Base-by-base conservation (phyloP, 2,888 invertebrate genomes). In the Tiliacea citrago region DNA sequence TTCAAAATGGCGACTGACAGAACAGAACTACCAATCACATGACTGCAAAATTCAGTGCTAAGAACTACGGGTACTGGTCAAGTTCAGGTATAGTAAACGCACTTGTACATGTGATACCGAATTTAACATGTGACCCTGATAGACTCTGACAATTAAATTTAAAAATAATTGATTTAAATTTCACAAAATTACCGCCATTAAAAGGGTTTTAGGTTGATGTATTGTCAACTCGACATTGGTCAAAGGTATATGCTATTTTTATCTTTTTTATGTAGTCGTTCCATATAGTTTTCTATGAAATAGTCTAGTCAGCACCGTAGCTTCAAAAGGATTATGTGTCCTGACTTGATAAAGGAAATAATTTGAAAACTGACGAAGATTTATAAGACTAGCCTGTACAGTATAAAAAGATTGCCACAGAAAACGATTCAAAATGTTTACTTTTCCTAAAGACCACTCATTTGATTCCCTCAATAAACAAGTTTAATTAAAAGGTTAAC, bases 401-500 rank as follows among this genome's bases (percentile, higher is more conserved):
- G 29, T 21, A 21, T n/a, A 51, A 73, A 81, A 55, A 71, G 10
- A 70, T 45, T 58, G 72, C 66, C 63, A 71, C 66, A 60, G 42
- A 73, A 68, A 80, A 70, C 35, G 71, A 57, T 62, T 39, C 24
- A 2, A 29, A 42, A 68, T 81, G 66, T 77, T 87, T 73, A 78
- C 78, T 68, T 76, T 85, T 79, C 63, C 42, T 69, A 65, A 65
- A 73, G 16, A 70, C 66, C 71, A 58, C 71, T 61, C 67, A 75
- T 69, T 79, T 71, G 45, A 75, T 84, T 86, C 65, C 70, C 75
- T 77, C 82, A 78, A 89, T 90, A 90, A 90, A 90, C 88, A 90
- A 90, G 83, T 90, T 90, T 91, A 91, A 91, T 91, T 90, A 91
- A 91, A 90, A 88, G 89, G 89, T 89, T 90, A 89, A 89, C 88